These are phyloP conservation scores for Mimachlamys varia DNA, from an alignment of 2,888 invertebrate genomes.

Conservation along the genomic window DNA sequence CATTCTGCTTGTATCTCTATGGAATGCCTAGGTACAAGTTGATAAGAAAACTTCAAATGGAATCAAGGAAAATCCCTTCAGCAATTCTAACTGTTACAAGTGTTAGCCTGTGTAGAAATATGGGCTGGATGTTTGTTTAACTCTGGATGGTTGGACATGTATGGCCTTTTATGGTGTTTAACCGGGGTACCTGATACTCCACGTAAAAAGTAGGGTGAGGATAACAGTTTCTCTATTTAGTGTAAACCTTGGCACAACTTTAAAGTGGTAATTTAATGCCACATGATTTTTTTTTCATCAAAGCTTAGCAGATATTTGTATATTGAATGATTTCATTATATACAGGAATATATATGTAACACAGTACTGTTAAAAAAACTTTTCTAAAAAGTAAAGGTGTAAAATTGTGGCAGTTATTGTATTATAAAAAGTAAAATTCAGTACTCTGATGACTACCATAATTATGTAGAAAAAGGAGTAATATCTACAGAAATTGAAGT, in stretches of 20 bases:
- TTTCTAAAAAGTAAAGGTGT: not conserved
- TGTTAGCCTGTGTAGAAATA: not conserved
- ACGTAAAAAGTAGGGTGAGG: not conserved
- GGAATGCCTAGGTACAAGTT: not conserved
- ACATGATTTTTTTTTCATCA: not conserved
- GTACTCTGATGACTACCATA: not conserved
- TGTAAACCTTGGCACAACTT: slow-evolving; percentile 28
- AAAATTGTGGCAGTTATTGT: not conserved
- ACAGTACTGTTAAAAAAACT: not conserved
- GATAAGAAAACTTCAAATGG: not conserved
- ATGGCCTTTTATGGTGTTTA: not conserved
- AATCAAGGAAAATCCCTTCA: not conserved
- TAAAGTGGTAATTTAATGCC: not conserved
- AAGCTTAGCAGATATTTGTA: not conserved
- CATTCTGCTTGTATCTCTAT: not conserved
- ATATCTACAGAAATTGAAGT: not conserved
- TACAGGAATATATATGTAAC: not conserved
- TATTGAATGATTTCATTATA: not conserved
- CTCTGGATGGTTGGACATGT: not conserved
- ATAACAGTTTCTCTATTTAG: not conserved
- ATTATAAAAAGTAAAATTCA: not conserved
- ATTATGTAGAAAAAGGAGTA: not conserved
- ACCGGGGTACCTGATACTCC: not conserved
- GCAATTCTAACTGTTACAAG: not conserved
- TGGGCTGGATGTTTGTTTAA: not conserved